These are phyloP conservation scores for Peromyscus polionotus DNA, from an alignment of 2,113 vertebrate genomes.

Conservation along the genomic window DNA sequence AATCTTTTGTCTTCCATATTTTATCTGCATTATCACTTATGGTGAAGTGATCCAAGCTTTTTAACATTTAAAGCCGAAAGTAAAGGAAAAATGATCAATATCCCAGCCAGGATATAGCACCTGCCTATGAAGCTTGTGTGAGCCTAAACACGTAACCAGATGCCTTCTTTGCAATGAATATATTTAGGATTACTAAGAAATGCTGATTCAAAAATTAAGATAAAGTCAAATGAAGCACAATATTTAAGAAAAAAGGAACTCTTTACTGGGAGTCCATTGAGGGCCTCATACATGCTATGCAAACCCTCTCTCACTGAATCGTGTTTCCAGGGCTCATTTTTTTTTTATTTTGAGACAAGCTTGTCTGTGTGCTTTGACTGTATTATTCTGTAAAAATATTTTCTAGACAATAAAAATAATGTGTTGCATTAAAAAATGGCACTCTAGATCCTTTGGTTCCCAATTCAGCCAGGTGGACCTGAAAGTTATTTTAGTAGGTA, in stretches of 20 bases:
- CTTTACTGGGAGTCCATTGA: not conserved
- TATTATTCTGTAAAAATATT: constrained; percentile 8
- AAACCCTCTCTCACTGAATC: not conserved
- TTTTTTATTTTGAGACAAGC: not conserved
- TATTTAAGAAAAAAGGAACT: not conserved
- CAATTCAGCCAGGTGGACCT: not conserved
- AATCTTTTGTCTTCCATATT: not conserved
- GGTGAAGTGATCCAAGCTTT: not conserved
- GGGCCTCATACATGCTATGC: not conserved
- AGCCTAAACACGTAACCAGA: not conserved
- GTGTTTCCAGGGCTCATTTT: not conserved
- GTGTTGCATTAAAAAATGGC: not conserved
- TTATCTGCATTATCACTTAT: not conserved
- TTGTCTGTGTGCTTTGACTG: not conserved
- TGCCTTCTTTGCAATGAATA: not conserved
- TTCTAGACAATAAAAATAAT: constrained; percentile 9
- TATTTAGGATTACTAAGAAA: constrained; percentile 24
- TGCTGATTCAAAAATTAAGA: not conserved
- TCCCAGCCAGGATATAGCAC: not conserved
- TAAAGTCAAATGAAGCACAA: not conserved
- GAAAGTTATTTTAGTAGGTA: not conserved
- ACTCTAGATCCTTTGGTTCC: not conserved
- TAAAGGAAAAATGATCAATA: not conserved
- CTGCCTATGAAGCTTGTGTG: not conserved
- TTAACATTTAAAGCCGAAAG: constrained; percentile 33